Base-by-base conservation (phyloP, 2,113 vertebrate genomes). In the Nerophis lumbriciformis region DNA sequence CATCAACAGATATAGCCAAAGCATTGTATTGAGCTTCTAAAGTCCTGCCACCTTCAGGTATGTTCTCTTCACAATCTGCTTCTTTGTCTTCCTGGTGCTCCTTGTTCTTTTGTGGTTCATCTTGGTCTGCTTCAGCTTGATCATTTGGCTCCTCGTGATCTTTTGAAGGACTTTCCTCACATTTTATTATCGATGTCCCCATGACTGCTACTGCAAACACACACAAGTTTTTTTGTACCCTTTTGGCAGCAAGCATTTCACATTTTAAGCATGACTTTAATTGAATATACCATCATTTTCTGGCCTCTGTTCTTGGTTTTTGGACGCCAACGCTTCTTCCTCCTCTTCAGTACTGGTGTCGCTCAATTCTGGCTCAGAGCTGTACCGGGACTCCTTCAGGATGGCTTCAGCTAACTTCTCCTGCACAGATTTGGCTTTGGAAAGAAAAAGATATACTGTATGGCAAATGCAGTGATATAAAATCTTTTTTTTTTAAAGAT, bases 381-480 rank as follows among this genome's bases (percentile, higher is more conserved):
- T 77, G 71, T 77, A 66, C 7, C 61, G 73, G 8, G 63, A 58
- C 68, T 77, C 73, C 2, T 83, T 79, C 71, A 79, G 75, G 55
- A 85, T 75, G 38, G 87, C 87, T 35, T 86, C 90, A 14, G 82
- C 86, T 58, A 87, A 84, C 78, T 91, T 91, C 71, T 92, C 87
- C 87, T 91, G 91, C 58, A 90, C 91, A 83, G 87, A 91, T 88
- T 90, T 90, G 83, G 86, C 83, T 82, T 78, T 48, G 48, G 69
- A 74, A 49, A 60, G 45, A 83, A 63, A 81, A 42, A 80, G 38
- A 82, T 39, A 77, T 5, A 76, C 4, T 48, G 42, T 45, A 45
- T 12, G 42, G 50, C 62, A 64, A 9, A 83, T 59, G 52, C 44
- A 67, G 28, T 59, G 16, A 68, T 51, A 56, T 49, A 13, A 59